phyloP scores from a whole-genome alignment of 2,888 invertebrate genomes.

The Copidosoma aretas region DNA sequence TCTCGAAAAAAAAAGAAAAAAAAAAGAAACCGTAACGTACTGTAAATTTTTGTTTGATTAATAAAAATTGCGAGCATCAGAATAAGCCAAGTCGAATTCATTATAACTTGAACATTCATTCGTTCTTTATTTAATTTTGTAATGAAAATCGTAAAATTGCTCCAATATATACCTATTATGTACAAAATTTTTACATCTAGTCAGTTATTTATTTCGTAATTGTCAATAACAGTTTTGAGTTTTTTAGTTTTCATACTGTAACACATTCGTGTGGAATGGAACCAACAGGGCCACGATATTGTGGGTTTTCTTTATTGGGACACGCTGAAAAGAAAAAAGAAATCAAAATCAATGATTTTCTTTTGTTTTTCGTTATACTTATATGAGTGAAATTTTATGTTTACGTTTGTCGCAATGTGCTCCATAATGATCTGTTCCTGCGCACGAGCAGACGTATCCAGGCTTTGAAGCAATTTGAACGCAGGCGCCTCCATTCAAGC shows the following conservation, averaged over 20 bases:
- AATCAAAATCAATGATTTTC: neutral
- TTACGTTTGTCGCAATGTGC: slow-evolving; percentile 74
- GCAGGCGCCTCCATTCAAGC: slow-evolving; percentile 72
- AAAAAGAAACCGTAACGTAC: slow-evolving; percentile 53
- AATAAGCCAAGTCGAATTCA: slow-evolving; percentile 24
- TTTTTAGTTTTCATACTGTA: slow-evolving; percentile 66
- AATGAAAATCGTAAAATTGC: too few species aligned
- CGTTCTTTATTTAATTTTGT: slow-evolving; percentile 7
- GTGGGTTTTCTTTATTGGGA: slow-evolving; percentile 61
- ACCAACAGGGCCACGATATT: slow-evolving; percentile 64
- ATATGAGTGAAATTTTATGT: too few species aligned
- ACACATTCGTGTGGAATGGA: slow-evolving; percentile 74
- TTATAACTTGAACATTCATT: slow-evolving; percentile 12
- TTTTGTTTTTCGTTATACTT: too few species aligned
- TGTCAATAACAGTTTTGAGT: neutral
- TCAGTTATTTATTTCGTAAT: slow-evolving; percentile 10
- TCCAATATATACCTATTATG: slow-evolving; percentile 29
- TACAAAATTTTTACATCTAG: slow-evolving; percentile 27
- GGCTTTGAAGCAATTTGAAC: slow-evolving; percentile 72
- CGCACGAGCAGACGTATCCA: slow-evolving; percentile 74
- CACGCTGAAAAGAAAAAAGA: slow-evolving; percentile 67
- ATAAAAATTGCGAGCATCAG: slow-evolving; percentile 57
- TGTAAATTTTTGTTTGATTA: slow-evolving; percentile 59
- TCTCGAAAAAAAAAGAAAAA: slow-evolving; percentile 41
- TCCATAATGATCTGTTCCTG: slow-evolving; percentile 78